Evolutionary conservation across 2,888 invertebrate species (phyloP).

Genomic region (Drosophila tanythrix): DNA sequence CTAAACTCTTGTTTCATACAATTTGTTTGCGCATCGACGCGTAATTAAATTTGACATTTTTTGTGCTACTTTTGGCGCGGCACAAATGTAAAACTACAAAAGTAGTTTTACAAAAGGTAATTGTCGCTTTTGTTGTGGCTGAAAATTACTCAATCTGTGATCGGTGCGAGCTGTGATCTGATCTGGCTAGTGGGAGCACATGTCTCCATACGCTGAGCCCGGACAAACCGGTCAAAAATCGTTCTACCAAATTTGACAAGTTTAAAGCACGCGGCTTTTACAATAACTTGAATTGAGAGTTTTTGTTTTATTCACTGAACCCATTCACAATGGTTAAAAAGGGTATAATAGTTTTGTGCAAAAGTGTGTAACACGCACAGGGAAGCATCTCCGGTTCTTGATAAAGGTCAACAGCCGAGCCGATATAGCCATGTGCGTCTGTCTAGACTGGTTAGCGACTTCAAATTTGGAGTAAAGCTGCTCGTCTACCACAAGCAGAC

Average conservation of each 20-base stretch:
- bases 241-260: constrained; percentile 76
- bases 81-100: constrained; percentile 4
- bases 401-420: not conserved
- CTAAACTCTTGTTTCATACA: constrained; percentile 40
- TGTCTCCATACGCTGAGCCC: constrained; percentile 25
- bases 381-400: not conserved
- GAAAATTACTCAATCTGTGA: constrained; percentile 66
- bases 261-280: constrained; percentile 50
- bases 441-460: not conserved
- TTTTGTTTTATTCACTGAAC: not conserved
- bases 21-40: constrained; percentile 78
- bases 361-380: not conserved
- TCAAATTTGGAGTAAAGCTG: not conserved
- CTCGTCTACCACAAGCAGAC: not conserved
- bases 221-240: constrained; percentile 76
- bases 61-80: constrained; percentile 70
- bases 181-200: constrained; percentile 41
- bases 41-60: constrained; percentile 76
- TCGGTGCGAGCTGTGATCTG: constrained; percentile 14
- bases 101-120: constrained; percentile 26
- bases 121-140: constrained; percentile 40
- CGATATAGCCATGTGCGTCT: not conserved
- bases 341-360: not conserved
- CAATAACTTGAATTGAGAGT: constrained; percentile 37
- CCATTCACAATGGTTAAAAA: not conserved